These are phyloP conservation scores for Engraulis encrasicolus DNA, from an alignment of 2,113 vertebrate genomes.

Conservation along the genomic window DNA sequence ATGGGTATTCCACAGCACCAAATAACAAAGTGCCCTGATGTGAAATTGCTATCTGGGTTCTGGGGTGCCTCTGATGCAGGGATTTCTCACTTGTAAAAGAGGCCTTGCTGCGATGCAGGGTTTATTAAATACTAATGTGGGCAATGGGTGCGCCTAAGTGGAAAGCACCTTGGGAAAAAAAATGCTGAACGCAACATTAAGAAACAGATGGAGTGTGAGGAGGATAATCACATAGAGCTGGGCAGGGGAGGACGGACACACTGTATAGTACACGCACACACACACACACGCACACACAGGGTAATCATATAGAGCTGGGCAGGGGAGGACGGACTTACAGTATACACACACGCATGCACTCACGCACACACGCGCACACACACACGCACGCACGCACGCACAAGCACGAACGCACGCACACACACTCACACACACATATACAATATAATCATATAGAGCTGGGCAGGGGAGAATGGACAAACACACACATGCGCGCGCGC, in stretches of 20 bases:
- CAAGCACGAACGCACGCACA: too few relatives aligned
- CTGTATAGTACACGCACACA: too few relatives aligned
- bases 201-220: neutral
- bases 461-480: too few relatives aligned
- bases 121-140: neutral
- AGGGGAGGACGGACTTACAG: too few relatives aligned
- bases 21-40: neutral
- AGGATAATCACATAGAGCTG: neutral
- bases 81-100: neutral
- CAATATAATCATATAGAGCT: slow-evolving; percentile 7
- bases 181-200: neutral
- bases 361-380: too few relatives aligned
- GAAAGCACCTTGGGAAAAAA: neutral
- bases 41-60: neutral
- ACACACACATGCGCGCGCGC: too few relatives aligned
- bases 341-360: too few relatives aligned
- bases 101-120: neutral
- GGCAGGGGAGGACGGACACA: too few relatives aligned
- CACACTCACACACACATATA: too few relatives aligned
- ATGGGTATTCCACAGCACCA: neutral
- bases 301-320: too few relatives aligned
- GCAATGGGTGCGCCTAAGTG: neutral
- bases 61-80: neutral
- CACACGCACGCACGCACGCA: too few relatives aligned
- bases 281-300: too few relatives aligned